Percentiles rank a stretch among this genome's conserved stretches.
Conservation (phyloP, 2,797 vertebrate genomes). For the Semaprochilodus insignis region DNA sequence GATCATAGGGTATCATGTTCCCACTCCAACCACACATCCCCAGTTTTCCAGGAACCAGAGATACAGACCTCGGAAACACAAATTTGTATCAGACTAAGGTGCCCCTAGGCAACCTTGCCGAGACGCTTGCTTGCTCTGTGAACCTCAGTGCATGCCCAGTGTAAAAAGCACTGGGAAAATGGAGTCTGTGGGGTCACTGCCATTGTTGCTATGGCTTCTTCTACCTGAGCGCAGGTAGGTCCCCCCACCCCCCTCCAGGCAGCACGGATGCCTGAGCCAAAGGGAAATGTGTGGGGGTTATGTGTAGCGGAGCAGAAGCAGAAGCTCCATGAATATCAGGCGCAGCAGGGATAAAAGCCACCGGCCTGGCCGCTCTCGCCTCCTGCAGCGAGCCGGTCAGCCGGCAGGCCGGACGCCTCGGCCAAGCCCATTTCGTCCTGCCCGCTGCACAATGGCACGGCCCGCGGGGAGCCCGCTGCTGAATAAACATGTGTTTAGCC, state of each 20-base stretch:
- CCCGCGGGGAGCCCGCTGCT: conserved; percentile 45
- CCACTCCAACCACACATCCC: too few relatives aligned
- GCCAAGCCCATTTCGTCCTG: conserved; percentile 51
- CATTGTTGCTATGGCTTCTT: not conserved
- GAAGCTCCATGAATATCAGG: conserved; percentile 76
- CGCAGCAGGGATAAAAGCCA: conserved; percentile 57
- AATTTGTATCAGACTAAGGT: too few relatives aligned
- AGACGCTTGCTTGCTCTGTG: too few relatives aligned
- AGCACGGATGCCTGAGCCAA: not conserved
- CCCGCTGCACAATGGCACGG: conserved; percentile 54
- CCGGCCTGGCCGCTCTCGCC: conserved; percentile 45
- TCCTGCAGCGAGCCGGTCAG: conserved; percentile 53
- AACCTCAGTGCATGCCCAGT: not conserved
- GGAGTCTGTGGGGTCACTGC: not conserved
- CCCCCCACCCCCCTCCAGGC: not conserved
- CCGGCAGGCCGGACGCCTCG: conserved; percentile 34
- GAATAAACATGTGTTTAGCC: conserved; percentile 60
- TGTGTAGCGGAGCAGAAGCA: conserved; percentile 71
- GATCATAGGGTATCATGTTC: too few relatives aligned
- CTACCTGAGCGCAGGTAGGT: conserved; percentile 3
- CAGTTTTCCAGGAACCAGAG: too few relatives aligned
- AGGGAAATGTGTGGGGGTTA: conserved; percentile 33
- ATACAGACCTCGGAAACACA: too few relatives aligned
- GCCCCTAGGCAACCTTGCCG: too few relatives aligned
- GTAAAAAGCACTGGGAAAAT: not conserved